Conservation (phyloP, 2,113 vertebrate genomes). For the Notothenia rossii region DNA sequence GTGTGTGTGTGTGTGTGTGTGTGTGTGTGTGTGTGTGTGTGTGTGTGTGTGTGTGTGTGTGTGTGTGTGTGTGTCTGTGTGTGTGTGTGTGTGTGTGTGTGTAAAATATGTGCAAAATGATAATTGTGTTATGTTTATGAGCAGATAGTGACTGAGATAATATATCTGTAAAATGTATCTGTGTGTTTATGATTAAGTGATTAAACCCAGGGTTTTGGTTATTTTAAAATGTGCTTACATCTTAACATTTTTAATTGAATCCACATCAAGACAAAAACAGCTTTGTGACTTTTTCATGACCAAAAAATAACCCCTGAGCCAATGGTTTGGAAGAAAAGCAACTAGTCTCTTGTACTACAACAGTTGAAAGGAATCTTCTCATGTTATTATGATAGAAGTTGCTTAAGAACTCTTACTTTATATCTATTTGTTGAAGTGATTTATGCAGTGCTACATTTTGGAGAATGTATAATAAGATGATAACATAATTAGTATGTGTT, state of each 20-base stretch:
- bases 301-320: neutral
- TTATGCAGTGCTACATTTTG: slow-evolving; percentile 3
- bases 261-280: neutral
- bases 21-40: neutral
- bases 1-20: neutral
- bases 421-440: neutral
- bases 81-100: neutral
- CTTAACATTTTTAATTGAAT: neutral
- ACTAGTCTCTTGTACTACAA: neutral
- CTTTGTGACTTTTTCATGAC: neutral
- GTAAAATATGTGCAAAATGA: neutral
- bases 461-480: neutral
- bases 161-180: neutral
- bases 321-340: neutral
- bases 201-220: neutral
- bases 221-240: neutral
- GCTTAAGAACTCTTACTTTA: neutral
- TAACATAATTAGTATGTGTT: neutral
- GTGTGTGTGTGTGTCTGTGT: neutral
- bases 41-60: neutral
- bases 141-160: neutral
- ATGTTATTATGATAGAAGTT: neutral
- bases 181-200: neutral
- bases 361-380: neutral
- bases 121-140: neutral